These are phyloP conservation scores for Brachylomia viminalis DNA, from an alignment of 2,888 invertebrate genomes.

Conservation along the genomic window DNA sequence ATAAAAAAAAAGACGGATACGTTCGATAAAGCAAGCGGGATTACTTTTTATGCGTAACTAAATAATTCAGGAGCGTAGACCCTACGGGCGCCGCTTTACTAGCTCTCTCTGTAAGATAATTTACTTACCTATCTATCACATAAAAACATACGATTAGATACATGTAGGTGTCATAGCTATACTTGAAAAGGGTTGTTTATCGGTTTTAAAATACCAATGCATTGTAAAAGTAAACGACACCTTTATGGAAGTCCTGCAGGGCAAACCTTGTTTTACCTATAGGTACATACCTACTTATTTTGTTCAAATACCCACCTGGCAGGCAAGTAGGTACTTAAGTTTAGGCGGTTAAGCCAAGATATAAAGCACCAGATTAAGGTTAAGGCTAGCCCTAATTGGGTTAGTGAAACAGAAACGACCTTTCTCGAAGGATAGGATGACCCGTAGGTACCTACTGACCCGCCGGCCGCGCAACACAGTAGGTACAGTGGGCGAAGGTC, in stretches of 20 bases:
- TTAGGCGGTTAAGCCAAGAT: constrained; percentile 15
- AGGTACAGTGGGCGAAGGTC: constrained; percentile 32
- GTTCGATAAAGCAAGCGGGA: background rate
- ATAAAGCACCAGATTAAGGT: constrained; percentile 38
- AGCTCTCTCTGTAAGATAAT: background rate
- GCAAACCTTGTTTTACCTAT: background rate
- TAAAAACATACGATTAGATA: background rate
- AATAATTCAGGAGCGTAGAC: background rate
- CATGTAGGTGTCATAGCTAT: background rate
- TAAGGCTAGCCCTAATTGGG: constrained; percentile 41
- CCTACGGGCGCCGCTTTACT: background rate
- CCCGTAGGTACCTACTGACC: constrained; percentile 44
- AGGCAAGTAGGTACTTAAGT: background rate
- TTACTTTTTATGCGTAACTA: background rate
- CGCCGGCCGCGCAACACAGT: constrained; percentile 23
- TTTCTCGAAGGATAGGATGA: constrained; percentile 47
- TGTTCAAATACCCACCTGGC: background rate
- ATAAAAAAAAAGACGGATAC: no score
- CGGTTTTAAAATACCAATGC: background rate
- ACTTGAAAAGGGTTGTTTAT: background rate
- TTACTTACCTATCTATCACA: background rate
- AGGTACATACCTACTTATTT: background rate
- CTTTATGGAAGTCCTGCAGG: no score
- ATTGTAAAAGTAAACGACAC: background rate
- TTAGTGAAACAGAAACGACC: constrained; percentile 54